Evolutionary conservation across 2,113 vertebrate genomes (phyloP), one percentile per base, ranked within the genome.

Genomic region (Rhynchomys soricoides): DNA sequence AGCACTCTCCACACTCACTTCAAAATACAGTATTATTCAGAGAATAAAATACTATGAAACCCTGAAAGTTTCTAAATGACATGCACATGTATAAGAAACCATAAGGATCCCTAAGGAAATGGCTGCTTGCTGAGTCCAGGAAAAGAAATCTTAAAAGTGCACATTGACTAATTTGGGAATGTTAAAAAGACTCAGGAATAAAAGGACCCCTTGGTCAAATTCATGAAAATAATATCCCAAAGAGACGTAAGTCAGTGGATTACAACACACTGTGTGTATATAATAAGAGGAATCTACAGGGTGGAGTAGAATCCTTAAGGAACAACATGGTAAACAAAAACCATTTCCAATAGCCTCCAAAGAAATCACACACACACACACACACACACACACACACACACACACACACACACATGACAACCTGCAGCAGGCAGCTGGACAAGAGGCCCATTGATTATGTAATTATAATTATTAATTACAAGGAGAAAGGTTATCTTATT

Each of bases 401-500:
- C 13, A 68, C 66, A 68, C 66, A 68, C 31, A 34, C 8, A 91
- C 75, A 26, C 81, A 94, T 83, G 29, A 94, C 16, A 13, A 13
- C 79, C 0, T 83, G 81, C 50, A n/a, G 48, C 16, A 74, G 24
- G 37, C 17, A 83, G 37, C 2, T 94, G 75, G 37, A 31, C 40
- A 95, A 93, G 0, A 90, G 40, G 52, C 19, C 21, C 43, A 93
- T 73, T 81, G 59, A 90, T 71, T 85, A 96, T 52, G 43, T 78
- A 94, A 78, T 79, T 95, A 88, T 17, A 85, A n/a, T n/a, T n/a
- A n/a, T n/a, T n/a, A n/a, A n/a, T n/a, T n/a, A n/a, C n/a, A n/a
- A 93, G 86, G 3, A 34, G 50, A 83, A 96, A 92, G 68, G 79
- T 11, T 68, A 78, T 59, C 62, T 93, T 95, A 82, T 83, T 31